phyloP scores from a whole-genome alignment of 2,888 invertebrate species.

The Tipula lateralis region DNA sequence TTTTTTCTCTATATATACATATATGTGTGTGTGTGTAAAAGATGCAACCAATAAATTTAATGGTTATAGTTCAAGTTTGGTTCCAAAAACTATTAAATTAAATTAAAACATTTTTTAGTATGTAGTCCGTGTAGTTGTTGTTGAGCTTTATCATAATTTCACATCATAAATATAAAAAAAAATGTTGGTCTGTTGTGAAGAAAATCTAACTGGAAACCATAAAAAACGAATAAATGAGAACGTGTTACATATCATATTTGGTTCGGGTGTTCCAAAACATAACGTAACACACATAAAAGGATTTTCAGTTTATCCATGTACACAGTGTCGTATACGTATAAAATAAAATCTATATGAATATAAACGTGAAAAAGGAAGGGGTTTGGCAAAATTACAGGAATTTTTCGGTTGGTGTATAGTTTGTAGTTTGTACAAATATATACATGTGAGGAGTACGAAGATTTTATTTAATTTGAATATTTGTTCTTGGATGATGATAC shows the following conservation, averaged over 20 bases:
- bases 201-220: neutral
- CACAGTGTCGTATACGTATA: neutral
- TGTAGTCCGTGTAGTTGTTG: neutral
- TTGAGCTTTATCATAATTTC: neutral
- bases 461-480: neutral
- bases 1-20: neutral
- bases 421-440: no score
- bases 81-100: conserved; percentile 24
- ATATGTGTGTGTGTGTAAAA: neutral
- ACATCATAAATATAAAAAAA: neutral
- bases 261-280: neutral
- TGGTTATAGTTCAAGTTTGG: conserved; percentile 19
- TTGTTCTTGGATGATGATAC: neutral
- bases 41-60: conserved; percentile 21
- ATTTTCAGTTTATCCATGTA: neutral
- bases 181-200: neutral
- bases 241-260: neutral
- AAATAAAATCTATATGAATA: neutral
- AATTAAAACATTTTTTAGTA: neutral
- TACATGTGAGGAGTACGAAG: neutral
- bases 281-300: neutral
- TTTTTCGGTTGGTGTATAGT: neutral
- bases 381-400: neutral
- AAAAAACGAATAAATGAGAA: neutral
- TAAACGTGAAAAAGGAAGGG: neutral